Percentiles rank a stretch among this genome's conserved stretches.
These are phyloP conservation scores for Isichthys henryi DNA, from an alignment of 2,113 vertebrate species.

Conservation along the genomic window DNA sequence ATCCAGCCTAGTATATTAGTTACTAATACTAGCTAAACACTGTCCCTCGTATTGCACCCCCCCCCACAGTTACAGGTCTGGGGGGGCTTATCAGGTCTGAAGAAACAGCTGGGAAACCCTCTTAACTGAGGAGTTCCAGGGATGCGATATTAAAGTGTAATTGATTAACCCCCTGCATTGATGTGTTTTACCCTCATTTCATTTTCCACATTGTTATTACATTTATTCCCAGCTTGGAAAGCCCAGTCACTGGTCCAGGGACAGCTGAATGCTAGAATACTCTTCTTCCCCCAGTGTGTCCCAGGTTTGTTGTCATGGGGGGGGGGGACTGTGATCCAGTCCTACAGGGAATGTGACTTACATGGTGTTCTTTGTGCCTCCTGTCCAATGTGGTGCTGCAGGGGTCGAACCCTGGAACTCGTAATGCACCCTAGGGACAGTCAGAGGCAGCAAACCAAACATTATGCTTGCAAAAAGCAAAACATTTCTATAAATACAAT, in stretches of 20 bases:
- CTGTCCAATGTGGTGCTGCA: background rate
- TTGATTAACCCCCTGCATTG: background rate
- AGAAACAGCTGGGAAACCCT: background rate
- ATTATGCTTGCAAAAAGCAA: background rate
- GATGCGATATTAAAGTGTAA: background rate
- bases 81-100: background rate
- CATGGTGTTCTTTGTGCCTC: too few species aligned
- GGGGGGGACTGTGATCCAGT: too few species aligned
- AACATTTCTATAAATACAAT: background rate
- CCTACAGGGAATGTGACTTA: too few species aligned
- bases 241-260: background rate
- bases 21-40: background rate
- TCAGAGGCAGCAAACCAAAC: background rate
- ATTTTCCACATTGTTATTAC: background rate
- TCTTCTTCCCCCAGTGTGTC: background rate
- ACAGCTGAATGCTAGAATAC: background rate
- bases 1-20: background rate
- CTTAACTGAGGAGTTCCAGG: background rate
- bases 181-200: background rate
- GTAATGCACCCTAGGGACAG: background rate
- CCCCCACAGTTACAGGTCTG: background rate
- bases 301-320: background rate
- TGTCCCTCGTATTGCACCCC: constrained; percentile 15
- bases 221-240: background rate
- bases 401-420: background rate